Percentiles rank a stretch among this genome's conserved stretches.
phyloP scores from a whole-genome alignment of 2,113 vertebrate genomes.

The Callorhinus ursinus region DNA sequence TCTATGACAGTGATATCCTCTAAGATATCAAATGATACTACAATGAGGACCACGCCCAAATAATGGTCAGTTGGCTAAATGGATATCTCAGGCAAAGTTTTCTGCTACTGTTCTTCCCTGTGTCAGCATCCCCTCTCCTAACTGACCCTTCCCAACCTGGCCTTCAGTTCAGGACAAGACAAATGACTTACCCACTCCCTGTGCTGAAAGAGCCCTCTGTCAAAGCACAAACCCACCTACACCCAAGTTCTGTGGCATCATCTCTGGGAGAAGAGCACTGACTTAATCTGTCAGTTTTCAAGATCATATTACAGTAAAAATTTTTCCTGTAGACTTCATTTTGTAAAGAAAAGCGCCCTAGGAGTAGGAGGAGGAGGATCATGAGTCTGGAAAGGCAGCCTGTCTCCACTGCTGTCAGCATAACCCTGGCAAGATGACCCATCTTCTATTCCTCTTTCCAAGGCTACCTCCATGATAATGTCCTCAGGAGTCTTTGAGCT shows the following conservation, averaged over 20 bases:
- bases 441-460: not conserved
- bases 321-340: not conserved
- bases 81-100: not conserved
- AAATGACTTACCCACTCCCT: not conserved
- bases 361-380: not conserved
- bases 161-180: not conserved
- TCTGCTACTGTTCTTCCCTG: not conserved
- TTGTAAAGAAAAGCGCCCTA: not conserved
- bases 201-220: not conserved
- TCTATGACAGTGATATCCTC: not conserved
- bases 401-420: not conserved
- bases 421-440: not conserved
- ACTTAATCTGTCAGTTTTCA: slow-evolving; percentile 37
- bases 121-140: not conserved
- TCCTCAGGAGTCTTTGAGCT: slow-evolving; percentile 8
- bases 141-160: not conserved
- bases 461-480: not conserved
- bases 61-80: not conserved
- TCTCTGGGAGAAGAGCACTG: not conserved
- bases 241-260: not conserved
- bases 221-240: not conserved
- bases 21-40: not conserved
- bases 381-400: not conserved
- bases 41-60: not conserved
- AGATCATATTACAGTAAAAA: not conserved